These are phyloP conservation scores for Leptopilina clavipes DNA, from an alignment of 1,140 invertebrate genomes.

Conservation along the genomic window DNA sequence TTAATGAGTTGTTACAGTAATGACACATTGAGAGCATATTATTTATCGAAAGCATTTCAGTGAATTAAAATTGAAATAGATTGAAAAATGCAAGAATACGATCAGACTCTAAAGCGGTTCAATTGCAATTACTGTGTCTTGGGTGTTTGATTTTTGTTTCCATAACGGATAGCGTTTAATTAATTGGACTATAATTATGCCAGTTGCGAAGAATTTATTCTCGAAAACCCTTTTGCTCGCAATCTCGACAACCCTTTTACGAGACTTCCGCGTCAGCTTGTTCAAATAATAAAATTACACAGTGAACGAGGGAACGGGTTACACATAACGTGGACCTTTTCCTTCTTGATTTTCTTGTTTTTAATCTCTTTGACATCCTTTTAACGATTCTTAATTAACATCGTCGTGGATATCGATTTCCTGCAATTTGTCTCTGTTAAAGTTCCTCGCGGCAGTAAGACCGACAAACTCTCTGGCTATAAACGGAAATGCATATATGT, in stretches of 20 bases:
- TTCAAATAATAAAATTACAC: slow-evolving; percentile 58
- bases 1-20: background rate
- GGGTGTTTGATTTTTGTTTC: background rate
- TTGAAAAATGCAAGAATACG: too few relatives aligned
- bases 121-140: background rate
- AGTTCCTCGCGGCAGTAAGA: background rate
- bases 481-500: background rate
- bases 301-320: slow-evolving; percentile 47
- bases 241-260: slow-evolving; percentile 50
- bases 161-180: slow-evolving; percentile 53
- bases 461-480: background rate
- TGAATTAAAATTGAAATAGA: too few relatives aligned
- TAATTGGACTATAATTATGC: slow-evolving; percentile 56
- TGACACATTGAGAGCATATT: background rate
- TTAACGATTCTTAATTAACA: slow-evolving; percentile 40
- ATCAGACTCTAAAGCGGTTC: too few relatives aligned
- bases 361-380: slow-evolving; percentile 44
- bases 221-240: slow-evolving; percentile 47
- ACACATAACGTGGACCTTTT: slow-evolving; percentile 36
- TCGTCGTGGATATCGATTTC: background rate
- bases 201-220: slow-evolving; percentile 55
- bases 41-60: too few relatives aligned
- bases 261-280: slow-evolving; percentile 57
- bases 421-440: slow-evolving; percentile 13
- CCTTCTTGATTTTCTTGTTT: slow-evolving; percentile 34